phyloP scores from a whole-genome alignment of 2,113 vertebrate species.

The Hypanus sabinus region DNA sequence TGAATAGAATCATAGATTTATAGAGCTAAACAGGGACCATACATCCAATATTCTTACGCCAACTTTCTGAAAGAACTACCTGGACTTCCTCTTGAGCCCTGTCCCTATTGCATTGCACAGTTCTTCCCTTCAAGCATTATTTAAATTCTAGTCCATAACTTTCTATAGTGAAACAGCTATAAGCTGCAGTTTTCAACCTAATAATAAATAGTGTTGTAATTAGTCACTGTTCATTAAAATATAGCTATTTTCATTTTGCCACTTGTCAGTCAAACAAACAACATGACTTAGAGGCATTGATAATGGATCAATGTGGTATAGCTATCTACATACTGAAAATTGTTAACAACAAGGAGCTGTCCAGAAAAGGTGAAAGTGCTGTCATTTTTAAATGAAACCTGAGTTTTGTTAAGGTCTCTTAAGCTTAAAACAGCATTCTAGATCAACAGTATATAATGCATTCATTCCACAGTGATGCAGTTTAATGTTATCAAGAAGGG shows the following conservation, averaged over 20 bases:
- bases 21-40: background rate
- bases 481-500: background rate
- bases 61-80: background rate
- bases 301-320: no score
- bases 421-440: background rate
- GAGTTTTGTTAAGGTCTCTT: background rate
- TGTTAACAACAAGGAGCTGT: background rate
- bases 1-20: background rate
- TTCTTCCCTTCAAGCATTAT: background rate
- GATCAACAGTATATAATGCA: background rate
- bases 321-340: background rate
- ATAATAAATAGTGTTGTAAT: background rate
- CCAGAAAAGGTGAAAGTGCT: background rate
- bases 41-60: background rate
- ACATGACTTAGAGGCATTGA: background rate
- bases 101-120: background rate
- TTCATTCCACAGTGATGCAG: background rate
- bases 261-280: background rate
- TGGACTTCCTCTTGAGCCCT: background rate
- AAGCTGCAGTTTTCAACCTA: background rate
- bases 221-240: background rate
- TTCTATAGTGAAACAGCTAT: background rate
- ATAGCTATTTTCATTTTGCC: background rate
- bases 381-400: background rate
- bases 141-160: background rate